Evolutionary conservation across 64 coral and sea anemone species (phyloP).

Genomic region (Hydrozoanthus tunicans): DNA sequence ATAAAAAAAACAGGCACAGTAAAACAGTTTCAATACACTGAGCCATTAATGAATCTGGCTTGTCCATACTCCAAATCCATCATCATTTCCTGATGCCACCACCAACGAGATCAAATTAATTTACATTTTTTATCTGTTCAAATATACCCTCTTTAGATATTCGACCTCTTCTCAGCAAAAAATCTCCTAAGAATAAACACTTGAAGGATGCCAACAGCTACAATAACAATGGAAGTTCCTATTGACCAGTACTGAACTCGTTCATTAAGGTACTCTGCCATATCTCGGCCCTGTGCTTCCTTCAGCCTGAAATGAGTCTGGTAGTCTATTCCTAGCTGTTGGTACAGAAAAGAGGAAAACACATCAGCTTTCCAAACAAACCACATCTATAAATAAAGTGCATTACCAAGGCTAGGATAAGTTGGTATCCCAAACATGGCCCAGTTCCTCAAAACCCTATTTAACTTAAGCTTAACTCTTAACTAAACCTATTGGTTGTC

Average conservation of each 20-base stretch:
- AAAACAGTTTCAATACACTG: not conserved
- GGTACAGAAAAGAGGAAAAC: not conserved
- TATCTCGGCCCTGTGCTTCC: constrained; percentile 85
- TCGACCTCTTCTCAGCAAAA: constrained; percentile 97
- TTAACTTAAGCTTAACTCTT: no score
- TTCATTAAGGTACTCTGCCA: constrained; percentile 97
- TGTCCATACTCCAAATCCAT: not conserved
- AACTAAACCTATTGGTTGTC: no score
- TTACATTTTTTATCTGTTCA: not conserved
- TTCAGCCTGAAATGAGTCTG: constrained; percentile 93
- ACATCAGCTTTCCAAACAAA: not conserved
- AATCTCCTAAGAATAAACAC: constrained; percentile 96
- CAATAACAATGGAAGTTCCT: constrained; percentile 86
- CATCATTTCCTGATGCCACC: not conserved
- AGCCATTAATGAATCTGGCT: not conserved
- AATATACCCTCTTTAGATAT: constrained; percentile 64
- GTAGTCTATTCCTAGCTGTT: constrained; percentile 92
- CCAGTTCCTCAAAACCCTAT: no score
- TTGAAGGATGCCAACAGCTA: constrained; percentile 90
- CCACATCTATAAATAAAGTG: not conserved
- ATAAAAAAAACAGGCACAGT: not conserved
- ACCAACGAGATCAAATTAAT: not conserved
- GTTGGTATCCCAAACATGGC: not conserved
- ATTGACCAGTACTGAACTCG: constrained; percentile 96
- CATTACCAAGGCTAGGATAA: no score